These are phyloP conservation scores for Apodemia duryi DNA, from an alignment of 2,888 invertebrate species.

Conservation along the genomic window DNA sequence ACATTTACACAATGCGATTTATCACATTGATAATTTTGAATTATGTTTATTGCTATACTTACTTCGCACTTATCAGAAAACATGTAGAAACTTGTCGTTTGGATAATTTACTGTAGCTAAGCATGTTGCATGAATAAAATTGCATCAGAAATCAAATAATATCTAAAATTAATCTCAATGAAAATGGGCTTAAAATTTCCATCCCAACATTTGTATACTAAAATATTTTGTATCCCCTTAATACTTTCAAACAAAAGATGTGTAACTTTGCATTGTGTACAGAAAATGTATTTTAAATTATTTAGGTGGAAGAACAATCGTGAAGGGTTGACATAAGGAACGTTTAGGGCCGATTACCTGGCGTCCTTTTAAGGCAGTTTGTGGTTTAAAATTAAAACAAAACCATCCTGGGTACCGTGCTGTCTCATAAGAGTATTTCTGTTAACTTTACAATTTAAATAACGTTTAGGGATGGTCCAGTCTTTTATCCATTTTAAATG, in stretches of 20 bases:
- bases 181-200: too few species aligned
- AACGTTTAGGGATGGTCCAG: not conserved
- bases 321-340: conserved; percentile 9
- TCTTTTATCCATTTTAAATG: not conserved
- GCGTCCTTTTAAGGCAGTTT: conserved; percentile 5
- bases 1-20: conserved; percentile 8
- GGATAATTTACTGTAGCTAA: not conserved
- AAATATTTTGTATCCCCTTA: not conserved
- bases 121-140: not conserved
- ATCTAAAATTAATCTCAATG: too few species aligned
- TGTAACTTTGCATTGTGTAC: not conserved
- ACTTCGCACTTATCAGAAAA: conserved; percentile 5
- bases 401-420: not conserved
- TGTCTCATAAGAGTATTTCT: conserved; percentile 14
- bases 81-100: not conserved
- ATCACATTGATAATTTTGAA: not conserved
- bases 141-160: not conserved
- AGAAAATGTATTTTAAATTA: conserved; percentile 10
- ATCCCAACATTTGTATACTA: not conserved
- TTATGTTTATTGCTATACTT: conserved; percentile 9
- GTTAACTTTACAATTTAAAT: conserved; percentile 6
- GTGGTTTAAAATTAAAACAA: conserved; percentile 12
- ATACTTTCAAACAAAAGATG: conserved; percentile 1
- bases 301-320: conserved; percentile 7
- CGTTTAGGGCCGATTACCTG: conserved; percentile 8